These are phyloP conservation scores for Myocastor coypus DNA, from an alignment of 2,113 vertebrate genomes.

Conservation along the genomic window DNA sequence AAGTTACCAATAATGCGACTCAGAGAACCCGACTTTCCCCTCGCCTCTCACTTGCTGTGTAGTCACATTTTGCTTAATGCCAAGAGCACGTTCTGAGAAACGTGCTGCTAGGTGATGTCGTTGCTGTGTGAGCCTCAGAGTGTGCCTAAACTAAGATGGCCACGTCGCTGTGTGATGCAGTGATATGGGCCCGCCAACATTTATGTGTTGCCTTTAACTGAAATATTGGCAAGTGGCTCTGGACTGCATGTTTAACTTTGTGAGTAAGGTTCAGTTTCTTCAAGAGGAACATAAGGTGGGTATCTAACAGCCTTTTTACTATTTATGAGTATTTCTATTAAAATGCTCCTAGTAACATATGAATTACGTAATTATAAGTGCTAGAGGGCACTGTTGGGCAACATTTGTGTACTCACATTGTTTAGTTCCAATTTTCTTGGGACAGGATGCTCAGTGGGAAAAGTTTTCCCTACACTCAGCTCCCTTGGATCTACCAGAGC, in stretches of 20 bases:
- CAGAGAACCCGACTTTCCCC: background rate
- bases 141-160: no score
- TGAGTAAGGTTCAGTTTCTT: background rate
- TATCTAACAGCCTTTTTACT: background rate
- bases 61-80: background rate
- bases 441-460: background rate
- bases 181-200: background rate
- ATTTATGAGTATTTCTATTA: background rate
- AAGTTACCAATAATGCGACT: background rate
- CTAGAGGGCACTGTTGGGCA: slow-evolving; percentile 54
- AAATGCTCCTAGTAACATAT: background rate
- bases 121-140: background rate
- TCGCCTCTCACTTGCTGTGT: background rate
- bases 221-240: background rate
- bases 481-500: background rate
- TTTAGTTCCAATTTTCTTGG: background rate
- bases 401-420: background rate
- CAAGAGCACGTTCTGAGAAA: background rate
- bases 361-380: background rate
- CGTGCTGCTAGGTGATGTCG: background rate
- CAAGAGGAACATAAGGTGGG: background rate
- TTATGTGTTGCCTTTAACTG: background rate
- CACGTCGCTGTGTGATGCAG: background rate
- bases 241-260: background rate
- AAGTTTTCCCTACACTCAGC: background rate